Evolutionary conservation across 2,888 invertebrate genomes (phyloP), one percentile per base, ranked within the genome.

Genomic region (Apamea epomidion): DNA sequence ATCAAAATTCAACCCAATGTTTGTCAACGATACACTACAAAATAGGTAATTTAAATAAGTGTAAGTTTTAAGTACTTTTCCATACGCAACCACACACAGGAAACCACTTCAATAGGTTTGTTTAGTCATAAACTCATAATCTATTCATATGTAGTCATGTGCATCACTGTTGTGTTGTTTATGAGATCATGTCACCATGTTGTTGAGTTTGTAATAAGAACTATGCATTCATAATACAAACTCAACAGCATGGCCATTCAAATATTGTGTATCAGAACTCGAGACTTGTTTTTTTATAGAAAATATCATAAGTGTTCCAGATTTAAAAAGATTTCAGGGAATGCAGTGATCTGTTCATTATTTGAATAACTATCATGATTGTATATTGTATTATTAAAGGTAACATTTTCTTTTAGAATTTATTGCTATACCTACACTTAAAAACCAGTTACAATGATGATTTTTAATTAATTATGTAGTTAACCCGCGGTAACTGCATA

Each of bases 71-170:
- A 71, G 70, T 87, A 68, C n/a, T 64, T 71, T 87, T 69, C 85
- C 74, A 75, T 54, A 60, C 16, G 60, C 29, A 84, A 81, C n/a
- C n/a, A n/a, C n/a, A n/a, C n/a, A 87, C 80, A 85, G 85, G 80
- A 84, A 80, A 69, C 25, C 0, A 65, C 65, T 45, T 48, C 64
- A 74, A 85, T 84, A 71, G 54, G 32, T 58, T 74, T 21, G 42
- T 74, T 84, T 42, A 67, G 71, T 84, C 58, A 71, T 73, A 62
- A 70, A 78, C 10, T 21, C 32, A 0, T 54, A 74, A 81, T 86
- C 64, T 42, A 60, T 84, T 71, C 62, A 21, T 48, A 80, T 73
- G 85, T 29, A 85, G 85, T 75, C 85, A 88, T 87, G 74, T 54
- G 68, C 64, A 74, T 68, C 51, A 74, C 83, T 42, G 81, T 74